phyloP scores from a whole-genome alignment of 2,888 invertebrate species.

The Teleogryllus oceanicus region DNA sequence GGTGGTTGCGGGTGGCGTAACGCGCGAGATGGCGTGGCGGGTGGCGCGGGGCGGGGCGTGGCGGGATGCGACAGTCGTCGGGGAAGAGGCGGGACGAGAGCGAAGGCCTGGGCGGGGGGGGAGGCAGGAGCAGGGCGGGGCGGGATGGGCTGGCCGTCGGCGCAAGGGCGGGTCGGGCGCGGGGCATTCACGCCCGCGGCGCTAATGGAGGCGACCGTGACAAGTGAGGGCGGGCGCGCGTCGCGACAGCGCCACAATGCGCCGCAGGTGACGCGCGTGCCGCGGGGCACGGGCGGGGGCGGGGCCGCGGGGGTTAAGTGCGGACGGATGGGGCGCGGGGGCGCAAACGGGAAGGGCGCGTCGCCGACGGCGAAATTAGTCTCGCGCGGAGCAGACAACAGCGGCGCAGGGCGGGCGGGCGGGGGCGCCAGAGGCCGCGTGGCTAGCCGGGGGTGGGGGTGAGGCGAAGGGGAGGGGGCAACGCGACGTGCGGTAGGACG shows the following conservation, averaged over 20 bases:
- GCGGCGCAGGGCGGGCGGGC: background rate
- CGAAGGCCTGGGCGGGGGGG: no score
- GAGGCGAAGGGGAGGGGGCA: no score
- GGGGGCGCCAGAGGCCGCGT: no score
- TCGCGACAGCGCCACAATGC: conserved; percentile 11
- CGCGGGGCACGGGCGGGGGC: background rate
- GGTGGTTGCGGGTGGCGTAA: no score
- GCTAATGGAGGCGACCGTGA: conserved; percentile 7
- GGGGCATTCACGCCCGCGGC: conserved; percentile 3
- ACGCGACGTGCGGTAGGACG: no score
- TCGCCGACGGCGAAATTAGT: background rate
- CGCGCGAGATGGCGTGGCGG: no score
- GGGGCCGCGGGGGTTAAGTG: conserved; percentile 33
- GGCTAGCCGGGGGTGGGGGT: no score
- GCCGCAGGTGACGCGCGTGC: background rate
- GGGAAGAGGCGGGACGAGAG: no score
- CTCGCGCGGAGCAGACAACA: background rate
- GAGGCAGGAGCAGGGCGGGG: no score
- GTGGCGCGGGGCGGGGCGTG: no score
- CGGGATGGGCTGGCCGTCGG: no score
- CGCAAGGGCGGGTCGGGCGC: background rate
- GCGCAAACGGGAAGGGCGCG: background rate
- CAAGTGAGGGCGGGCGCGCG: background rate
- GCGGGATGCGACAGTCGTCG: no score
- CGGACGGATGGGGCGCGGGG: conserved; percentile 24